Evolutionary conservation across 2,797 vertebrate genomes (phyloP), one percentile per base, ranked within the genome.

Genomic region (Petrocephalus sullivani): DNA sequence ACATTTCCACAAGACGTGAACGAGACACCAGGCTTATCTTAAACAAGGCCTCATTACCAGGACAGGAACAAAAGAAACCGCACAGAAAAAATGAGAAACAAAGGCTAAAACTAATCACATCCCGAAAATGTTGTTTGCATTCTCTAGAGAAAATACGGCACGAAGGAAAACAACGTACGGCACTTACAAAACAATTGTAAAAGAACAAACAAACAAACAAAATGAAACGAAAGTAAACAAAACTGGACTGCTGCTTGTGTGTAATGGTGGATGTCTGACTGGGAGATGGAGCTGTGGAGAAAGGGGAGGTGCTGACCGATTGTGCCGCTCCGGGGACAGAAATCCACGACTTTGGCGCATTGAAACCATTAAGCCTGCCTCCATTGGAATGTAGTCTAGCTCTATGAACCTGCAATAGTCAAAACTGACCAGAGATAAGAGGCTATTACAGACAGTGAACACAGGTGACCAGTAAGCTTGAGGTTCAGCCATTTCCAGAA

Each of bases 341-440:
- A 92, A 94, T 94, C 95, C 94, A 95, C 95, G 95, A 90, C 95
- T 96, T n/a, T 95, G 96, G 75, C 95, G 96, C 96, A 96, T 96
- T 90, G 96, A 96, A 90, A 96, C 95, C 96, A 96, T 96, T 92
- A 94, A 95, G 90, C 93, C 95, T 87, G 95, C 93, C 94, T 96
- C 96, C 96, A 96, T 96, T 91, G 96, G 95, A 86, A 95, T 94
- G 94, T 96, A 96, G 95, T 96, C 96, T 94, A 96, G 94, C 89
- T 96, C 96, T 92, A 96, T 96, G 93, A 96, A 96, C 94, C 95
- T 95, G 96, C 96, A 96, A 93, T 96, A 96, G 93, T 96, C 96
- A 94, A 96, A 96, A 92, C 96, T 96, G 93, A 92, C 92, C 95
- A 92, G 56, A 89, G 54, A 89, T 89, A 89, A 89, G 67, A 89